phyloP scores from a whole-genome alignment of 2,888 invertebrate species.

The Meiosimyza decipiens region DNA sequence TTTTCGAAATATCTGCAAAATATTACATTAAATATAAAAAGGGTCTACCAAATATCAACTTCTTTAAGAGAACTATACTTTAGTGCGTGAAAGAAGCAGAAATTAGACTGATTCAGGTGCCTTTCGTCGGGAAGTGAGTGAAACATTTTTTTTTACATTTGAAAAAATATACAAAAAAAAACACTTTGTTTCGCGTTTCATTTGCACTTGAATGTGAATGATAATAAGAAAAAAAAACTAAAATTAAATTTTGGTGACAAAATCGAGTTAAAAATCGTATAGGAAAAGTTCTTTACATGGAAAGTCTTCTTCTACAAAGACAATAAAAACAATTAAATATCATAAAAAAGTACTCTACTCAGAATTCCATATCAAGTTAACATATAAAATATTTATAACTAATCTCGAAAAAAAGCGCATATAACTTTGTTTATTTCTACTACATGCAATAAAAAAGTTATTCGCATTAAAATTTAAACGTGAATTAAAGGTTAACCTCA shows the following conservation, averaged over 20 bases:
- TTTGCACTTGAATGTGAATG: background rate
- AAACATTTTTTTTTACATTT: constrained; percentile 40
- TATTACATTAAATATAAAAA: background rate
- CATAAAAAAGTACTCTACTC: background rate
- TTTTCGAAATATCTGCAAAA: too few species aligned
- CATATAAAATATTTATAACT: background rate
- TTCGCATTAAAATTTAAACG: too few species aligned
- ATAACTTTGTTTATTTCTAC: too few species aligned
- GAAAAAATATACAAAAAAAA: background rate
- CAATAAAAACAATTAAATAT: background rate
- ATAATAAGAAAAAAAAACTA: background rate
- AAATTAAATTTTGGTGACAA: background rate
- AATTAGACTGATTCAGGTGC: constrained; percentile 52
- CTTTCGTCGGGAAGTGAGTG: constrained; percentile 46
- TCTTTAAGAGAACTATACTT: background rate
- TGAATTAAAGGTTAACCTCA: too few species aligned
- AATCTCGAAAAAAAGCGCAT: too few species aligned
- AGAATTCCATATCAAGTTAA: background rate
- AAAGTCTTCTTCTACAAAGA: constrained; percentile 16
- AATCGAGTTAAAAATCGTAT: too few species aligned
- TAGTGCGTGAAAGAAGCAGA: constrained; percentile 27
- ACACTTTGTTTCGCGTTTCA: too few species aligned
- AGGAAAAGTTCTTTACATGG: background rate
- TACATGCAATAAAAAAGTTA: too few species aligned
- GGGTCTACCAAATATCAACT: constrained; percentile 20